A percentile compares a stretch with the other conserved stretches of the same genome.
phyloP scores from a whole-genome alignment of 2,888 invertebrate genomes.

The Acrocera orbiculus region DNA sequence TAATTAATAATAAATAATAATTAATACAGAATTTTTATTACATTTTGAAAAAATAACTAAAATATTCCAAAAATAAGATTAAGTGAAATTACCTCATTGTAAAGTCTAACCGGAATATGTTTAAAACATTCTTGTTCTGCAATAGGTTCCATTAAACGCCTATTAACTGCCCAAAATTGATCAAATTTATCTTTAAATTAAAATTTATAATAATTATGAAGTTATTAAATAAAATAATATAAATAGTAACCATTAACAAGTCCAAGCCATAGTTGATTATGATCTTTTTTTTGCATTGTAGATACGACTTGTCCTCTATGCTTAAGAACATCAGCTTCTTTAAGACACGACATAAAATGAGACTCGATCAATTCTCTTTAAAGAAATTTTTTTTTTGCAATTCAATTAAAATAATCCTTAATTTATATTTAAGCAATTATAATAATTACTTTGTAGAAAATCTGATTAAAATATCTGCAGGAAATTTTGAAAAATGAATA shows the following conservation, averaged over 20 bases:
- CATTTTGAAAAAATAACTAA: not conserved
- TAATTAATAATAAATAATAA: not conserved
- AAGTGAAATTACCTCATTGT: constrained; percentile 37
- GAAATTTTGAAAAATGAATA: constrained; percentile 90
- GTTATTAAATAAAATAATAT: not conserved
- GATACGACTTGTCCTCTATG: constrained; percentile 80
- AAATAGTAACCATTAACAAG: constrained; percentile 60
- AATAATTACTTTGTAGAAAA: constrained; percentile 64
- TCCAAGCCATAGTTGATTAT: constrained; percentile 89
- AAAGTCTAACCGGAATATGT: constrained; percentile 77
- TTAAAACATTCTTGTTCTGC: constrained; percentile 68
- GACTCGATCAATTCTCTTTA: constrained; percentile 79
- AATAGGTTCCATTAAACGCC: constrained; percentile 79
- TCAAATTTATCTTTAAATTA: constrained; percentile 93
- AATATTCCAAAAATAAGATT: not conserved
- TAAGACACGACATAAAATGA: constrained; percentile 86
- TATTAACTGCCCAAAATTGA: constrained; percentile 96
- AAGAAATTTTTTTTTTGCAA: constrained; percentile 10
- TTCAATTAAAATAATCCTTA: constrained; percentile 1
- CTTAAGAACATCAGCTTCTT: constrained; percentile 97
- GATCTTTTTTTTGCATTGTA: constrained; percentile 90
- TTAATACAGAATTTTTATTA: too few relatives aligned
- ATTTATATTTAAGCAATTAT: too few relatives aligned
- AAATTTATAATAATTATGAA: too few relatives aligned
- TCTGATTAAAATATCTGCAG: constrained; percentile 71